phyloP scores from a whole-genome alignment of 2,113 vertebrate genomes.

The Aegithalos caudatus region DNA sequence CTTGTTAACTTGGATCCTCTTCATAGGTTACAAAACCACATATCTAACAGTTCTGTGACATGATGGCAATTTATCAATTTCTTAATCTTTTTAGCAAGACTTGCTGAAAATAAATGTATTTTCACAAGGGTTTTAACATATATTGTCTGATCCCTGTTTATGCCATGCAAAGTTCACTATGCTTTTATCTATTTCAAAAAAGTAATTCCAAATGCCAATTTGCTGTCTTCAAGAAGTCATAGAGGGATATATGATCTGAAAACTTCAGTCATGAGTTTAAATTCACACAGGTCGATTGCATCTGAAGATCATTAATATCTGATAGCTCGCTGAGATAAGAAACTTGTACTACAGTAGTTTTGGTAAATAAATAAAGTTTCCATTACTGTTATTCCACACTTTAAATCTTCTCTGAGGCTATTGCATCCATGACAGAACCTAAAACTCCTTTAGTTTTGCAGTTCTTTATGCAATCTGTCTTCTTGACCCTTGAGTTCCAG shows the following conservation, averaged over 20 bases:
- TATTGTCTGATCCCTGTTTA: background rate
- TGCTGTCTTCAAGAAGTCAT: background rate
- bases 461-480: background rate
- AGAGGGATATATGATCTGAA: background rate
- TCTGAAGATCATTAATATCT: background rate
- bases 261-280: slow-evolving; percentile 7
- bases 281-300: background rate
- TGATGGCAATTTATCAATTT: background rate
- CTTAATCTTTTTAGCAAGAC: background rate
- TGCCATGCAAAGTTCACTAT: background rate
- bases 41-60: background rate
- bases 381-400: background rate
- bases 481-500: background rate
- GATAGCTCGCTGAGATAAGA: background rate
- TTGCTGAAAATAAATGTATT: background rate
- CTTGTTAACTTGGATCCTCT: background rate
- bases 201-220: background rate
- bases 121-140: background rate
- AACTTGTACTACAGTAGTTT: background rate
- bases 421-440: background rate
- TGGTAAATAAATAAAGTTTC: background rate
- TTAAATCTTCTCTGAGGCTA: background rate
- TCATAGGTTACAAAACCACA: background rate
- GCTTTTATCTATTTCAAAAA: background rate
- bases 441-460: background rate